phyloP scores from a whole-genome alignment of 2,888 invertebrate genomes.

The Miltochrista miniata region DNA sequence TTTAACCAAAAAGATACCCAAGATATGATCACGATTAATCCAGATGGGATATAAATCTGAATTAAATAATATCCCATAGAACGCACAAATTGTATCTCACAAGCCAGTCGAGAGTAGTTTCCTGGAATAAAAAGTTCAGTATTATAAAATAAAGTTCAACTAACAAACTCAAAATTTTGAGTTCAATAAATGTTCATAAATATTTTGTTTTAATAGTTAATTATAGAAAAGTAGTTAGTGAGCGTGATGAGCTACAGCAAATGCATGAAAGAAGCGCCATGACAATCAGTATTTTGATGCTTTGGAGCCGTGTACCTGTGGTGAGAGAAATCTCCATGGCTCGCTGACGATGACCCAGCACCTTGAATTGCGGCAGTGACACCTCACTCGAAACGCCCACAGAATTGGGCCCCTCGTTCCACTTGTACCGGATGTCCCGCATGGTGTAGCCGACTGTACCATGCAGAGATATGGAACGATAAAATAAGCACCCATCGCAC shows the following conservation, averaged over 20 bases:
- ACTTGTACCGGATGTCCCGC: constrained; percentile 98
- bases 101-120: constrained; percentile 97
- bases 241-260: constrained; percentile 33
- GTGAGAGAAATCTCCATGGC: constrained; percentile 98
- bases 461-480: constrained; percentile 79
- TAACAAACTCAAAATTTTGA: not conserved
- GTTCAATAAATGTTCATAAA: too few relatives aligned
- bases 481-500: constrained; percentile 80
- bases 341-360: constrained; percentile 97
- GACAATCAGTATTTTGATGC: constrained; percentile 27
- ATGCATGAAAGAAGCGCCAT: constrained; percentile 44
- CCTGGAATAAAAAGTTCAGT: constrained; percentile 82
- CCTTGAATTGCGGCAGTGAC: constrained; percentile 98
- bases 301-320: constrained; percentile 88
- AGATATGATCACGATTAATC: constrained; percentile 98
- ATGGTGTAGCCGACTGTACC: constrained; percentile 98
- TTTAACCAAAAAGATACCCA: constrained; percentile 99
- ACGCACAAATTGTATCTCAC: constrained; percentile 98
- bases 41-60: constrained; percentile 99
- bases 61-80: constrained; percentile 99
- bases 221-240: constrained; percentile 23
- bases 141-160: too few relatives aligned
- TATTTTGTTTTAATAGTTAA: not conserved
- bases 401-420: constrained; percentile 97
- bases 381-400: constrained; percentile 98